Evolutionary conservation across 2,888 invertebrate species (phyloP).

Genomic region (Agrotis segetum): DNA sequence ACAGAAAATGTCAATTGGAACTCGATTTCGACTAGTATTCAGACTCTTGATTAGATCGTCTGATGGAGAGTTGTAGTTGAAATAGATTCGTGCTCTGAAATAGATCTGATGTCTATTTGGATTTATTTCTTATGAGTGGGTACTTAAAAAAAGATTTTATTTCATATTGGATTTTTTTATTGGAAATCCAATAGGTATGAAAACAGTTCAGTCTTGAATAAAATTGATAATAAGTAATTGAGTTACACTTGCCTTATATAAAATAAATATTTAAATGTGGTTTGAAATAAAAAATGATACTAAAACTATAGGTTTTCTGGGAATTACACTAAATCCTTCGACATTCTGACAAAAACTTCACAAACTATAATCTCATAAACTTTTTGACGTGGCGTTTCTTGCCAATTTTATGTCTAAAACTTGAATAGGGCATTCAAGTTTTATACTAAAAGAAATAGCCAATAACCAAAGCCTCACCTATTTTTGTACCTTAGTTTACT

Average conservation of each 20-base stretch:
- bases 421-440: too few species aligned
- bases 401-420: too few species aligned
- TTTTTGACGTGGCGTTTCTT: too few species aligned
- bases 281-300: too few species aligned
- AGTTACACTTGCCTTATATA: background rate
- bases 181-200: too few species aligned
- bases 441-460: too few species aligned
- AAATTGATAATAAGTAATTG: background rate
- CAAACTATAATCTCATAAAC: background rate
- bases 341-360: background rate
- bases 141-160: background rate
- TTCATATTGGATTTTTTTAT: background rate
- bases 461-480: too few species aligned
- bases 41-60: slow-evolving; percentile 34
- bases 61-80: slow-evolving; percentile 24
- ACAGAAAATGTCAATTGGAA: slow-evolving; percentile 52
- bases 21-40: slow-evolving; percentile 43
- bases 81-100: slow-evolving; percentile 23
- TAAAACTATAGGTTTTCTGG: background rate
- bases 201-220: background rate
- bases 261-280: background rate
- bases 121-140: slow-evolving; percentile 8
- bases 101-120: background rate
- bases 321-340: background rate
- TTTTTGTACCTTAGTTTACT: too few species aligned